Percentiles rank a stretch among this genome's conserved stretches.
phyloP scores from a whole-genome alignment of 2,888 invertebrate genomes.

The Orthosia cruda region DNA sequence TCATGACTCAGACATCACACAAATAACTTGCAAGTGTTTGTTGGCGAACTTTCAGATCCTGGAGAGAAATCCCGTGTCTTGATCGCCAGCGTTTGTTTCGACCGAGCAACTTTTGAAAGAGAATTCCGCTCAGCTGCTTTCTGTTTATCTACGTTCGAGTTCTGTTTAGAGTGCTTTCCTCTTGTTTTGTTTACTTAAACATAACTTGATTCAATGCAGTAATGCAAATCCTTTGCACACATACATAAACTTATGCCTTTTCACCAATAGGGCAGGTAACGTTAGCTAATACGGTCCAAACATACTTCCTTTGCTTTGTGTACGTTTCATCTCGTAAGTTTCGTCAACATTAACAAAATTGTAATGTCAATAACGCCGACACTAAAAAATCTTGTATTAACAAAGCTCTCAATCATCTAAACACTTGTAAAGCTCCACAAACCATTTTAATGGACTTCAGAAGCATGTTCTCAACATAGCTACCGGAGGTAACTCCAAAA shows the following conservation, averaged over 20 bases:
- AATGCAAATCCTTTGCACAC: too few species aligned
- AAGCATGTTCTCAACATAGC: conserved; percentile 46
- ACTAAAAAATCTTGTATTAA: background rate
- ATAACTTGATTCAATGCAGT: too few species aligned
- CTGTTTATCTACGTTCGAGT: conserved; percentile 4
- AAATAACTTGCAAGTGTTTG: conserved; percentile 62
- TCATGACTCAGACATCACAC: conserved; percentile 53
- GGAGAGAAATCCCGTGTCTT: conserved; percentile 40
- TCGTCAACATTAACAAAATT: background rate
- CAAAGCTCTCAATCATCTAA: conserved; percentile 16
- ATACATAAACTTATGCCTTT: too few species aligned
- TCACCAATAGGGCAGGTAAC: too few species aligned
- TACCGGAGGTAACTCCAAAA: conserved; percentile 65
- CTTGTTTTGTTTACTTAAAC: conserved; percentile 12
- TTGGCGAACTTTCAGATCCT: conserved; percentile 45
- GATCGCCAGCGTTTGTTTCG: conserved; percentile 4
- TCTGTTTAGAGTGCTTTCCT: conserved; percentile 20
- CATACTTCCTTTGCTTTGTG: too few species aligned
- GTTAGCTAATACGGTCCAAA: too few species aligned
- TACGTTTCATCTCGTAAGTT: background rate
- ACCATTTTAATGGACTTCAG: conserved; percentile 55
- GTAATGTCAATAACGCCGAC: background rate
- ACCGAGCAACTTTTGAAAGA: conserved; percentile 11
- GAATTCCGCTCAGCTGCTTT: background rate
- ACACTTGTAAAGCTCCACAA: conserved; percentile 34